Evolutionary conservation across 2,113 vertebrate genomes (phyloP).

Genomic region (Elephas maximus): DNA sequence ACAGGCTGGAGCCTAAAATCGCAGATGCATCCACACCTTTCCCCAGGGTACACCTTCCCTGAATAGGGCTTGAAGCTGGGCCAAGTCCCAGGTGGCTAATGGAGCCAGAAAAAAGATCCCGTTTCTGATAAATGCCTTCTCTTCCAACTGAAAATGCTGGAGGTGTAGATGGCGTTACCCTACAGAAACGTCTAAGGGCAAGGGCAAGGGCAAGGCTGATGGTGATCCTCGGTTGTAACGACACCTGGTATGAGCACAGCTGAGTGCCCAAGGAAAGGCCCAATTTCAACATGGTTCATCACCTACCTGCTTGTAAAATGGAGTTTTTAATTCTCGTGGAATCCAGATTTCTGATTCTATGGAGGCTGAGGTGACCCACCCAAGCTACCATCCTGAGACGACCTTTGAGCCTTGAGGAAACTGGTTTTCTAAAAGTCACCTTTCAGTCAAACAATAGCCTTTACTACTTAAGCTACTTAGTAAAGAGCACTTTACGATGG

Average conservation of each 20-base stretch:
- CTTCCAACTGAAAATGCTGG: accelerated
- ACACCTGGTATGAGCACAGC: accelerated
- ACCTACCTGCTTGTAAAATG: not conserved
- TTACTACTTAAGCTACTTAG: too few species aligned
- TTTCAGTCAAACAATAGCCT: not conserved
- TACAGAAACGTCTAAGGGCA: accelerated
- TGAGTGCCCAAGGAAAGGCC: not conserved
- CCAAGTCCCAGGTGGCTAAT: accelerated
- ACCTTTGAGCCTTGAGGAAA: not conserved
- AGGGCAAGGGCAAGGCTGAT: not conserved
- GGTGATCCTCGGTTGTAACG: accelerated
- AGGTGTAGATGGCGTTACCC: accelerated
- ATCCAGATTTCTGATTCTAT: not conserved
- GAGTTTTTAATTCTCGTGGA: not conserved
- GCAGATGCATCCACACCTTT: not conserved
- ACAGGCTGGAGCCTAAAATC: not conserved
- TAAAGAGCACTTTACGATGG: too few species aligned
- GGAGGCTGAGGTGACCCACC: not conserved
- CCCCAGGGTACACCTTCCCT: not conserved
- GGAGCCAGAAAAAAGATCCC: too few species aligned
- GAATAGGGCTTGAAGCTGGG: not conserved
- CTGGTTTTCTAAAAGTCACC: not conserved
- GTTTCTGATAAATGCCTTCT: not conserved
- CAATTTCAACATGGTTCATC: accelerated
- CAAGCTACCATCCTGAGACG: not conserved